These are phyloP conservation scores for Hecatera dysodea DNA, from an alignment of 2,888 invertebrate species.

Conservation along the genomic window DNA sequence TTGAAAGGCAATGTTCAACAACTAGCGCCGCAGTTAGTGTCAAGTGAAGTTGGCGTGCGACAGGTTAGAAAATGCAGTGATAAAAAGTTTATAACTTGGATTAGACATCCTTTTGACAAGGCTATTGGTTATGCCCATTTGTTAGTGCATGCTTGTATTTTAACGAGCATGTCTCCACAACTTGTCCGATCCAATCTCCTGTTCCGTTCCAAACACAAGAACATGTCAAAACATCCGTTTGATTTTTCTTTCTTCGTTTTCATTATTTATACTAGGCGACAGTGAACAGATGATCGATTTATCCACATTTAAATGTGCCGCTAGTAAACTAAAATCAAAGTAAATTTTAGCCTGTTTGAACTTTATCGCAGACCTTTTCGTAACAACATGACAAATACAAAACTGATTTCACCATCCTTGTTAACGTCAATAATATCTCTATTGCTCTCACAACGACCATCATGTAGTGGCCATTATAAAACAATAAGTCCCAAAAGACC, in stretches of 20 bases:
- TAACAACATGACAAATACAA: neutral
- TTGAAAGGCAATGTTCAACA: constrained; percentile 11
- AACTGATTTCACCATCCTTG: constrained; percentile 16
- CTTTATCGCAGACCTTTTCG: too few relatives aligned
- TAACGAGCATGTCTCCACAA: constrained; percentile 45
- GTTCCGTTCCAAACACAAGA: constrained; percentile 49
- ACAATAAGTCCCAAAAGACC: constrained; percentile 51
- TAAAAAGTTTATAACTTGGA: constrained; percentile 52
- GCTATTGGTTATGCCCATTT: constrained; percentile 56
- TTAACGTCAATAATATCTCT: constrained; percentile 16
- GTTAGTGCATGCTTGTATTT: constrained; percentile 43
- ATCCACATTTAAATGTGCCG: neutral
- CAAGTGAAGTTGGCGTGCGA: constrained; percentile 35
- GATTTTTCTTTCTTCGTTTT: constrained; percentile 24
- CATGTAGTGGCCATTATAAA: constrained; percentile 32
- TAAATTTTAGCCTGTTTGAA: neutral
- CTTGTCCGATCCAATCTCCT: constrained; percentile 55
- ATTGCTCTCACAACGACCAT: constrained; percentile 14
- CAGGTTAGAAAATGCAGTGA: constrained; percentile 56
- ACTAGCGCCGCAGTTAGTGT: constrained; percentile 45
- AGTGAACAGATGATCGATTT: neutral
- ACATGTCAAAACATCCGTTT: constrained; percentile 57
- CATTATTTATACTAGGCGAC: neutral
- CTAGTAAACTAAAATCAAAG: neutral
- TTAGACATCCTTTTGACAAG: constrained; percentile 60